Conservation (phyloP, 2,797 vertebrate species). For the Champsocephalus esox region DNA sequence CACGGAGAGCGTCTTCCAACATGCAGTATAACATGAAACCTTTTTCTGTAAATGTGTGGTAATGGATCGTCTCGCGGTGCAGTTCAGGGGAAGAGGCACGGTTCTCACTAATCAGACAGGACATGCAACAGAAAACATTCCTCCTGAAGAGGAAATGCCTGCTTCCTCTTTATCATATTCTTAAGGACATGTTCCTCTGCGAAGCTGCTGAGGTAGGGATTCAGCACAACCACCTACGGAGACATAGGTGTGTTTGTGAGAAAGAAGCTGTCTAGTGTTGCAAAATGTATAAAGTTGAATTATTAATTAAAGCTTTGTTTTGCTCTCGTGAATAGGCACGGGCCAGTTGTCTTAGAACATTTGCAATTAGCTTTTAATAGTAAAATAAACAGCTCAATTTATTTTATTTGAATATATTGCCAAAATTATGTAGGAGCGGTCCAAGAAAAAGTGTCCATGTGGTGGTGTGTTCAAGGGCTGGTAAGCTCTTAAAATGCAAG, state of each 20-base stretch:
- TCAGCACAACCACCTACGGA: conserved; percentile 45
- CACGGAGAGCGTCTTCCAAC: conserved; percentile 45
- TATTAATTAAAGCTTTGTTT: not conserved
- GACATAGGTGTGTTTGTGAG: conserved; percentile 33
- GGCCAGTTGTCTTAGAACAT: not conserved
- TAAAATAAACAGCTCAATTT: not conserved
- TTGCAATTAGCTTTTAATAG: not conserved
- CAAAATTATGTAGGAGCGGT: not conserved
- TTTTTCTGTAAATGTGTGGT: conserved; percentile 21
- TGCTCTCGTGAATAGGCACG: too few relatives aligned
- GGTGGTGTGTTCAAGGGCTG: not conserved
- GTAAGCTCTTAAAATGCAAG: conserved; percentile 4
- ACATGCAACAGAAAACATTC: conserved; percentile 78
- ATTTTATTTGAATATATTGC: not conserved
- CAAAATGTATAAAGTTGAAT: not conserved
- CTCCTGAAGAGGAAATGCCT: conserved; percentile 84
- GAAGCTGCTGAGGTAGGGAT: conserved; percentile 66
- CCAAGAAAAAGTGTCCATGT: not conserved
- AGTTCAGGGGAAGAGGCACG: conserved; percentile 63
- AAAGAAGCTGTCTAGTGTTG: not conserved
- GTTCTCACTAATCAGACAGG: conserved; percentile 81
- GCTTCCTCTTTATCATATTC: conserved; percentile 84
- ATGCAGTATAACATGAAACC: conserved; percentile 53
- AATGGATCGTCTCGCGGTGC: conserved; percentile 34
- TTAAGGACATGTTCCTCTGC: conserved; percentile 75